Evolutionary conservation across 2,797 vertebrate genomes (phyloP).

Genomic region (Pipistrellus kuhlii): DNA sequence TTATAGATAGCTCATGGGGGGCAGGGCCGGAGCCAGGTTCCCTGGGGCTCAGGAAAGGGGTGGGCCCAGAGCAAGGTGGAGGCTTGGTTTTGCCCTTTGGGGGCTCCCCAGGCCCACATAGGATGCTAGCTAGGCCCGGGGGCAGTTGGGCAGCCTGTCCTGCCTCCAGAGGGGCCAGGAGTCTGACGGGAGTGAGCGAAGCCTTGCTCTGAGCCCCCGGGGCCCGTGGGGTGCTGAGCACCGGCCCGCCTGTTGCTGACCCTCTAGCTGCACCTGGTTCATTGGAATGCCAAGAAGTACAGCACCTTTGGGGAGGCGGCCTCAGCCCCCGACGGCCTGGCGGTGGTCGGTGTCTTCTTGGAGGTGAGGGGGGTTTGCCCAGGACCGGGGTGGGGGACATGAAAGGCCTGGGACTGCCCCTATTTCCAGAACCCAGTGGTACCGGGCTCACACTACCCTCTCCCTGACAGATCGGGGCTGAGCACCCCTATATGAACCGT

Average conservation of each 20-base stretch:
- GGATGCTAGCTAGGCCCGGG: background rate
- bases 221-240: background rate
- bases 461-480: slow-evolving; percentile 90
- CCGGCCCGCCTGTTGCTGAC: slow-evolving; percentile 46
- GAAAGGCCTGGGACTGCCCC: background rate
- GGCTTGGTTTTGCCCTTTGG: background rate
- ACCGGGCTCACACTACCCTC: slow-evolving; percentile 19
- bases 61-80: background rate
- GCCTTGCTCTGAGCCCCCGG: background rate
- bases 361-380: slow-evolving; percentile 89
- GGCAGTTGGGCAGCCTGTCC: background rate
- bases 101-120: background rate
- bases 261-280: slow-evolving; percentile 96
- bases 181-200: background rate
- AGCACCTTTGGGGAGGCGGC: slow-evolving; percentile 93
- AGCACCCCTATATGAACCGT: slow-evolving; percentile 92
- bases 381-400: background rate
- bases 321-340: slow-evolving; percentile 93
- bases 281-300: slow-evolving; percentile 97
- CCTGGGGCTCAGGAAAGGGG: background rate
- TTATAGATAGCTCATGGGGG: background rate
- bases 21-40: background rate
- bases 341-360: slow-evolving; percentile 96
- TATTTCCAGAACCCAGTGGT: background rate
- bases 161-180: background rate